A percentile compares a stretch with the other conserved stretches of the same genome.
Conservation (phyloP, 2,113 vertebrate species). For the Bubalus kerabau region DNA sequence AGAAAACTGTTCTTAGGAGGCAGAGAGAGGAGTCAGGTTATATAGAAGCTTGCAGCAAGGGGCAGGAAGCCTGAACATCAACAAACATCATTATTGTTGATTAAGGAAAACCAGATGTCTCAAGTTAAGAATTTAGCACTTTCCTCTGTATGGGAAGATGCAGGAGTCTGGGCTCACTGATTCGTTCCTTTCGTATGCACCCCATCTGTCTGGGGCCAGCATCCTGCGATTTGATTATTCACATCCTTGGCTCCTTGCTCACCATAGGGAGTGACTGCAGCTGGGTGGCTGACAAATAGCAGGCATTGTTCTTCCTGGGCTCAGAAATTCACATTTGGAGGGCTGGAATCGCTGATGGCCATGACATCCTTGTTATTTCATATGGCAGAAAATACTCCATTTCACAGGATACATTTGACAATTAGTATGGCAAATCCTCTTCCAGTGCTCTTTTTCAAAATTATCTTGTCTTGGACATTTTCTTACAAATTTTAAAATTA, state of each 20-base stretch:
- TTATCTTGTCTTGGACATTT: background rate
- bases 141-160: background rate
- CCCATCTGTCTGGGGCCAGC: background rate
- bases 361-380: background rate
- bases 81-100: background rate
- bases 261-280: background rate
- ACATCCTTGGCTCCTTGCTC: background rate
- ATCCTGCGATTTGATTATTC: background rate
- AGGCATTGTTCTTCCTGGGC: background rate
- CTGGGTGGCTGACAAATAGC: background rate
- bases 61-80: background rate
- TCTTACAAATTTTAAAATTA: background rate
- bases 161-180: background rate
- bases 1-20: background rate
- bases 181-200: fast-evolving
- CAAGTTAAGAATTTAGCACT: background rate
- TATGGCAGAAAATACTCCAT: background rate
- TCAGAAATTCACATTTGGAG: background rate
- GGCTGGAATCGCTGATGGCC: background rate
- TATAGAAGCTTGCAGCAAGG: background rate
- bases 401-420: background rate
- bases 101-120: background rate
- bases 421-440: background rate
- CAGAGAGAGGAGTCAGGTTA: background rate
- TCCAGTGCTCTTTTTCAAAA: background rate